A percentile compares a stretch with the other conserved stretches of the same genome.
Conservation (phyloP, 2,797 vertebrate genomes). For the Schizothorax lantsangensis region DNA sequence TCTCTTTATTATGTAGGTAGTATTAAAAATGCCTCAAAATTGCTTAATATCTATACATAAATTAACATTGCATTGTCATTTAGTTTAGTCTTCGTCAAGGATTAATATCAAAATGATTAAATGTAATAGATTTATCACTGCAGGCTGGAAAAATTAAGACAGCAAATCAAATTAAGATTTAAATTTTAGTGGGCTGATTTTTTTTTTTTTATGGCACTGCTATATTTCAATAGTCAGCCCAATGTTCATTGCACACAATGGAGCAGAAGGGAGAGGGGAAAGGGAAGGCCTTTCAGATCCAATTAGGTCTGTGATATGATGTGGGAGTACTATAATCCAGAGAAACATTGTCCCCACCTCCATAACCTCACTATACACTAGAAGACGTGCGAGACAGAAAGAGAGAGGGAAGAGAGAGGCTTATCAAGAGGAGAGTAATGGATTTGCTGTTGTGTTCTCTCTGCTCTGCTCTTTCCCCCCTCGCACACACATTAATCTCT, state of each 20-base stretch:
- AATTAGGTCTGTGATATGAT: constrained; percentile 55
- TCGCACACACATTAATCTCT: constrained; percentile 61
- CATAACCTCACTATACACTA: constrained; percentile 42
- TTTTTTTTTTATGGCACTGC: not conserved
- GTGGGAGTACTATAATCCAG: constrained; percentile 59
- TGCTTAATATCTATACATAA: not conserved
- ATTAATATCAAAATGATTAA: not conserved
- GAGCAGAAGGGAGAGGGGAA: constrained; percentile 23
- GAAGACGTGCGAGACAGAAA: constrained; percentile 28
- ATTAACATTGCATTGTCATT: not conserved
- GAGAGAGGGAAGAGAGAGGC: constrained; percentile 48
- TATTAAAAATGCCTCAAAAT: not conserved
- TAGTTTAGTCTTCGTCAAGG: not conserved
- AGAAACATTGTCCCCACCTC: constrained; percentile 43
- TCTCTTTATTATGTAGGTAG: no score
- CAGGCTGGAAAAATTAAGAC: not conserved
- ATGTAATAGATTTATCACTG: not conserved
- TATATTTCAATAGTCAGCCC: constrained; percentile 18
- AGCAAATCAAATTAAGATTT: constrained; percentile 1
- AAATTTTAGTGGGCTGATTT: not conserved
- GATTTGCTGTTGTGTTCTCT: constrained; percentile 57
- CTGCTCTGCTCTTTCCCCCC: constrained; percentile 44
- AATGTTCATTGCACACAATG: constrained; percentile 24
- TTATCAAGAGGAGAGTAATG: constrained; percentile 58
- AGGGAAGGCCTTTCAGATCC: constrained; percentile 45